These are phyloP conservation scores for Mylabris phalerata DNA, from an alignment of 1,140 invertebrate species.

Conservation along the genomic window DNA sequence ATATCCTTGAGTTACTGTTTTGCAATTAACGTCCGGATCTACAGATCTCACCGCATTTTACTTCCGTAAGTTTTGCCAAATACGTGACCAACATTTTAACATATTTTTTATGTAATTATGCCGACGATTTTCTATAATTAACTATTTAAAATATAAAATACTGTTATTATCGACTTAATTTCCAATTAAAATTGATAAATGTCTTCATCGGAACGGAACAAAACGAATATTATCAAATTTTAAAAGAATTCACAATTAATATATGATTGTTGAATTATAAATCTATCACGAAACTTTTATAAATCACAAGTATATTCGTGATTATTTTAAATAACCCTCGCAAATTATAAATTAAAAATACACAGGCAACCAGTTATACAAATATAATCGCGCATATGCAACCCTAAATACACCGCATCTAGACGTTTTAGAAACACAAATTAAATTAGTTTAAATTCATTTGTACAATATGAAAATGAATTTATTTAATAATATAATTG, in stretches of 20 bases:
- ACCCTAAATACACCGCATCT: too few relatives aligned
- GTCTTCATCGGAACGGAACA: background rate
- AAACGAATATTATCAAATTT: background rate
- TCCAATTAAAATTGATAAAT: background rate
- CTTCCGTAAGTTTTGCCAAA: conserved; percentile 9
- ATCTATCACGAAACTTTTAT: too few relatives aligned
- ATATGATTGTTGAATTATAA: too few relatives aligned
- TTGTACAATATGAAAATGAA: background rate
- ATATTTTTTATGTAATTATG: background rate
- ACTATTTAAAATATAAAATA: background rate
- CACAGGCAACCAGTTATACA: too few relatives aligned
- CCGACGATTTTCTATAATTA: conserved; percentile 1
- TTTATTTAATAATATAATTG: background rate
- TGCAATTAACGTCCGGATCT: conserved; percentile 19
- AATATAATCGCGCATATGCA: too few relatives aligned
- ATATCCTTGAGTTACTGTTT: conserved; percentile 27
- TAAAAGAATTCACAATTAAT: too few relatives aligned
- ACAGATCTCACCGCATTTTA: conserved; percentile 17
- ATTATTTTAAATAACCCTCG: too few relatives aligned
- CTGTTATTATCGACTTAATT: background rate
- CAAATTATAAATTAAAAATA: too few relatives aligned
- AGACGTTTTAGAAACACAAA: too few relatives aligned
- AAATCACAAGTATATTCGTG: too few relatives aligned
- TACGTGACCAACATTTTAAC: conserved; percentile 3
- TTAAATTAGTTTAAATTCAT: too few relatives aligned